These are phyloP conservation scores for Maniola jurtina DNA, from an alignment of 1,140 invertebrate genomes.

Conservation along the genomic window DNA sequence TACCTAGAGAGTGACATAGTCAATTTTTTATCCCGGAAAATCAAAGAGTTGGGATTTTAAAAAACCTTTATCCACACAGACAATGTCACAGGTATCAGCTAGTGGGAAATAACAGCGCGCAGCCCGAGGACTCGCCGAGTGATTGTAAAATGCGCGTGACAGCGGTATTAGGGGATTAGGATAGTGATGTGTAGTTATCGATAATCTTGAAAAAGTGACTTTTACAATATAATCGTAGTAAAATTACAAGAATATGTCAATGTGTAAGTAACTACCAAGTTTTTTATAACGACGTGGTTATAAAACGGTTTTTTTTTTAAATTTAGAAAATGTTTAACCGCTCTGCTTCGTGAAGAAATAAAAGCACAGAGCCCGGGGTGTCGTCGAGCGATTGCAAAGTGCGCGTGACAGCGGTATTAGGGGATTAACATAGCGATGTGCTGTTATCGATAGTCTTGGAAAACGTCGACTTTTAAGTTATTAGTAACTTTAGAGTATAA, in stretches of 20 bases:
- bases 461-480: background rate
- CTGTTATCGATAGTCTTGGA: conserved; percentile 7
- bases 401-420: conserved; percentile 30
- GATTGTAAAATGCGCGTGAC: conserved; percentile 28
- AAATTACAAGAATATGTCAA: too few species aligned
- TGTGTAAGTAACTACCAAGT: too few species aligned
- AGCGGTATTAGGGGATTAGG: conserved; percentile 30
- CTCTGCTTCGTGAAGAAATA: conserved; percentile 23
- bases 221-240: too few species aligned
- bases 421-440: conserved; percentile 24
- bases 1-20: too few species aligned
- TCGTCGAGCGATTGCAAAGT: conserved; percentile 26
- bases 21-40: too few species aligned
- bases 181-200: conserved; percentile 18
- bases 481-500: too few species aligned
- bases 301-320: too few species aligned
- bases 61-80: too few species aligned
- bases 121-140: conserved; percentile 19
- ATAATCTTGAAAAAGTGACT: background rate
- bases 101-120: conserved; percentile 20
- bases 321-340: background rate
- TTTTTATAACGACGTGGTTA: too few species aligned
- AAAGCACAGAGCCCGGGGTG: conserved; percentile 18
- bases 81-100: too few species aligned
- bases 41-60: too few species aligned